Evolutionary conservation across 2,797 vertebrate species (phyloP).

Genomic region (Chelidonichthys spinosus): DNA sequence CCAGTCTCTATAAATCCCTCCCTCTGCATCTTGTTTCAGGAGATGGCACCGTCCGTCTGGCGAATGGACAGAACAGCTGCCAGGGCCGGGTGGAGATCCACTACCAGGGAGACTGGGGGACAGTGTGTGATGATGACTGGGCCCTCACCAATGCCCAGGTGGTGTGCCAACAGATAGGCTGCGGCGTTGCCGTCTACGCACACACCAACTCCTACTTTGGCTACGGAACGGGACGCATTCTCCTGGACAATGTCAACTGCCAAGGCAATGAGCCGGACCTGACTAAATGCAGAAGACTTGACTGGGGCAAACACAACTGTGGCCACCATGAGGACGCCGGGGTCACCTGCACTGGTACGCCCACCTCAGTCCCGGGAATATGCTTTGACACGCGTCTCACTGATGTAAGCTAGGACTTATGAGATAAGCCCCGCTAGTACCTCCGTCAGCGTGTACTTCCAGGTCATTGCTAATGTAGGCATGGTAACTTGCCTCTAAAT

Average conservation of each 20-base stretch:
- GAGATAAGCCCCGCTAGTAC: background rate
- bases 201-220: constrained; percentile 92
- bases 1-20: background rate
- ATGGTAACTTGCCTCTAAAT: background rate
- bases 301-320: constrained; percentile 96
- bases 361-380: background rate
- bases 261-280: constrained; percentile 86
- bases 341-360: constrained; percentile 89
- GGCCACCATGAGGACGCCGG: constrained; percentile 97
- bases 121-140: constrained; percentile 97
- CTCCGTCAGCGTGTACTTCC: background rate
- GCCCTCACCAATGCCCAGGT: constrained; percentile 86
- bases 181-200: constrained; percentile 85
- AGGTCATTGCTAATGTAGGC: background rate
- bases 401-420: background rate
- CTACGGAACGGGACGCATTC: constrained; percentile 90
- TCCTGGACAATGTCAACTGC: constrained; percentile 95
- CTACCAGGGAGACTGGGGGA: constrained; percentile 92
- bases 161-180: constrained; percentile 92
- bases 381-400: background rate
- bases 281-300: constrained; percentile 87
- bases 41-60: constrained; percentile 90
- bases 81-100: constrained; percentile 94
- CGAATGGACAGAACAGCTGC: constrained; percentile 86
- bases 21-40: constrained; percentile 72